phyloP scores from a whole-genome alignment of 2,797 vertebrate species.

The Poecilia gillii region DNA sequence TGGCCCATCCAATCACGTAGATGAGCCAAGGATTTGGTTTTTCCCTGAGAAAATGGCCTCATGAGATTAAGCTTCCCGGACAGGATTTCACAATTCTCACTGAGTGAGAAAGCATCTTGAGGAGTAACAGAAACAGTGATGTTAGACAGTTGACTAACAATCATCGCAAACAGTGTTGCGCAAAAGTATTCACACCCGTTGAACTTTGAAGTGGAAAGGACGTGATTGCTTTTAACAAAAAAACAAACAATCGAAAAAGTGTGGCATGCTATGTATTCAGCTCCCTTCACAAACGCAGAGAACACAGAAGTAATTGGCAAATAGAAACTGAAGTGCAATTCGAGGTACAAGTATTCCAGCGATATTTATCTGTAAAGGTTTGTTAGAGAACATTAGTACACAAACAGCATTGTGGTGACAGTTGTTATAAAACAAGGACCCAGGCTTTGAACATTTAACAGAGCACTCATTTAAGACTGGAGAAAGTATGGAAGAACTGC shows the following conservation, averaged over 20 bases:
- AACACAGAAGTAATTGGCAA: background rate
- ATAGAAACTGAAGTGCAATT: background rate
- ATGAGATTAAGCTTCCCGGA: conserved; percentile 43
- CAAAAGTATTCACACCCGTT: background rate
- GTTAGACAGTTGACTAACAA: conserved; percentile 7
- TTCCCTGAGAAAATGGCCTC: conserved; percentile 53
- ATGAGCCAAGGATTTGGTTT: conserved; percentile 52
- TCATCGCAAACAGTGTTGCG: background rate
- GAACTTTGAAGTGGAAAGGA: background rate
- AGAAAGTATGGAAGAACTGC: background rate
- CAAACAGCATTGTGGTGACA: background rate
- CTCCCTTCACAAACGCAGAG: background rate
- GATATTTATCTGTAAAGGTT: background rate
- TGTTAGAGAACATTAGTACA: background rate
- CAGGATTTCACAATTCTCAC: conserved; percentile 62
- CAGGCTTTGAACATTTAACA: background rate
- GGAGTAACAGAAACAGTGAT: conserved; percentile 22
- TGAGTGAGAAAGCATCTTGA: conserved; percentile 35
- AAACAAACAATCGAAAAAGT: background rate
- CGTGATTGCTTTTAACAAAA: background rate
- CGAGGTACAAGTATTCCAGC: background rate
- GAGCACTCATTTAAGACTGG: background rate
- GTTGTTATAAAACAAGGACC: background rate
- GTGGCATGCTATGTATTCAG: background rate
- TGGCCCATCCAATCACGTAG: conserved; percentile 36